These are phyloP conservation scores for Lontra canadensis DNA, from an alignment of 2,113 vertebrate species.

Conservation along the genomic window DNA sequence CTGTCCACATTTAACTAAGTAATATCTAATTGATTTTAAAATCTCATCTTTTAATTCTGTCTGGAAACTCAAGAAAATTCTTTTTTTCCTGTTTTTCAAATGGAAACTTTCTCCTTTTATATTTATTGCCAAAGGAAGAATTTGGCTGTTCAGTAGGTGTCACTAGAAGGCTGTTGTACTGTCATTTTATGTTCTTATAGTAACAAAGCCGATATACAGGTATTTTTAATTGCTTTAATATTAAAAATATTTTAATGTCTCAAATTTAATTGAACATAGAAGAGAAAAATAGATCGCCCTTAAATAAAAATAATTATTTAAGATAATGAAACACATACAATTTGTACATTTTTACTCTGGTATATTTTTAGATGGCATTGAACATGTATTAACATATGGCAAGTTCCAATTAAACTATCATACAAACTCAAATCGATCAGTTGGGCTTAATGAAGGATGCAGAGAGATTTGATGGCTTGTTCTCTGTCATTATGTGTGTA, in stretches of 20 bases:
- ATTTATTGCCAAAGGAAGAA: not conserved
- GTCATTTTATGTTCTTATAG: not conserved
- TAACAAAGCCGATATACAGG: slow-evolving; percentile 28
- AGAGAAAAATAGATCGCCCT: not conserved
- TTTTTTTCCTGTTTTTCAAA: not conserved
- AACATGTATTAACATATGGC: not conserved
- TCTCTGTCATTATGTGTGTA: not conserved
- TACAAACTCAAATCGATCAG: not conserved
- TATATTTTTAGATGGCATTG: not conserved
- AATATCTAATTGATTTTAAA: not conserved
- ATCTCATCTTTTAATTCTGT: not conserved
- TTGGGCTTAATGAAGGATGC: not conserved
- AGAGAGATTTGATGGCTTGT: not conserved
- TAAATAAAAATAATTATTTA: slow-evolving; percentile 16
- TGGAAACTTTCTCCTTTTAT: not conserved
- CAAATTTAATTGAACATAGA: not conserved
- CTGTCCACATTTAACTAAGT: not conserved
- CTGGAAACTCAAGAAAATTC: not conserved
- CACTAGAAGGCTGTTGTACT: slow-evolving; percentile 74
- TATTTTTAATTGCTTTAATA: not conserved
- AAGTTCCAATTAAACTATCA: not conserved
- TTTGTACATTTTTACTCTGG: not conserved
- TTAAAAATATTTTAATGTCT: not conserved
- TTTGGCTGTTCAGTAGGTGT: slow-evolving; percentile 80
- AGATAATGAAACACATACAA: not conserved